Percentiles rank a stretch among this genome's conserved stretches.
phyloP scores from a whole-genome alignment of 1,140 invertebrate genomes.

The Lepidostoma basale region DNA sequence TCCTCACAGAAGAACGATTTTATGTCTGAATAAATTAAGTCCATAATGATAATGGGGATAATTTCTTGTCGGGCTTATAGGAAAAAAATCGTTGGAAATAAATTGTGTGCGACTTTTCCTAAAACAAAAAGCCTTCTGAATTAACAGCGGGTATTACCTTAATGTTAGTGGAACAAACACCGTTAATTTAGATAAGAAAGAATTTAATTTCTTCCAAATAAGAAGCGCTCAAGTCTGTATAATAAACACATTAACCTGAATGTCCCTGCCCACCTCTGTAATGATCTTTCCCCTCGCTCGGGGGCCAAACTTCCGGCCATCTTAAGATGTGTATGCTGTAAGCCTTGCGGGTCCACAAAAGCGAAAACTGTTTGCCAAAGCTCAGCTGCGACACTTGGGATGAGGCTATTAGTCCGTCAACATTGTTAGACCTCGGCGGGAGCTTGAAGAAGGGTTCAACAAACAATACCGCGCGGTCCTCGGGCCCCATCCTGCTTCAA shows the following conservation, averaged over 20 bases:
- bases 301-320: background rate
- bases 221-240: background rate
- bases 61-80: no score
- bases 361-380: background rate
- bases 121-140: no score
- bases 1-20: no score
- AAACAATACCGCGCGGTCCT: conserved; percentile 1
- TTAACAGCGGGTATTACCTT: no score
- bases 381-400: no score
- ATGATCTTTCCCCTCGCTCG: background rate
- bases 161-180: no score
- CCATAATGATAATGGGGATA: no score
- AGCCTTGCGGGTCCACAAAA: background rate
- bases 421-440: conserved; percentile 4
- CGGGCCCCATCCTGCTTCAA: background rate
- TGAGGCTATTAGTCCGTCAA: conserved; percentile 18
- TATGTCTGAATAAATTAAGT: no score
- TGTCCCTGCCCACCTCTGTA: background rate
- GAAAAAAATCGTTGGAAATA: no score
- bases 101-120: no score
- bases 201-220: conserved; percentile 2
- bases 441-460: background rate
- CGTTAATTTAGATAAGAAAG: background rate
- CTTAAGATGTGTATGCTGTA: background rate
- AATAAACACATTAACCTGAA: conserved; percentile 12